These are phyloP conservation scores for Thyatira batis DNA, from an alignment of 2,888 invertebrate genomes.

Conservation along the genomic window DNA sequence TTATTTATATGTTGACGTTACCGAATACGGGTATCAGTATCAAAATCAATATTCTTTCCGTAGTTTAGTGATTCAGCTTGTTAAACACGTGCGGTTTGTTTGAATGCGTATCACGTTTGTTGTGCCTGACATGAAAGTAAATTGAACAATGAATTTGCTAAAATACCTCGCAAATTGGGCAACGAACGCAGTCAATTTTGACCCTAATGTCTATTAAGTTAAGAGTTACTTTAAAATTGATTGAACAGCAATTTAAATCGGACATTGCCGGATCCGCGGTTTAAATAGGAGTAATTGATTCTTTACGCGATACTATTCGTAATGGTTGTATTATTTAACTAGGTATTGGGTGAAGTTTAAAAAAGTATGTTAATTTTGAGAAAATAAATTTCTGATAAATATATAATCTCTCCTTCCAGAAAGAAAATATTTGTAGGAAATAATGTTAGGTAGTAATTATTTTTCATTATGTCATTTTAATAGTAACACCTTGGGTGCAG, in stretches of 20 bases:
- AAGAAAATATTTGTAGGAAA: too few relatives aligned
- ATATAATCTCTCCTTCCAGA: too few relatives aligned
- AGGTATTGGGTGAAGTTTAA: conserved; percentile 3
- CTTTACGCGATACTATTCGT: conserved; percentile 26
- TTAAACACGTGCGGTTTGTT: background rate
- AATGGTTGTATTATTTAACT: conserved; percentile 25
- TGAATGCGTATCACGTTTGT: background rate
- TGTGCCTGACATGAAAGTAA: conserved; percentile 2
- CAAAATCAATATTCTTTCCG: background rate
- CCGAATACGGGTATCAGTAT: background rate
- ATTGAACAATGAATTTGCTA: background rate
- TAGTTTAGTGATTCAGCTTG: background rate
- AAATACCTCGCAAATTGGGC: conserved; percentile 1
- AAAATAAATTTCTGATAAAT: background rate
- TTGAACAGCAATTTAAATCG: background rate
- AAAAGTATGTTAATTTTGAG: background rate
- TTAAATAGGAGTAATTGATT: conserved; percentile 27
- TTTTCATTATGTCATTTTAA: too few relatives aligned
- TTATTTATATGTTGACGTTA: too few relatives aligned
- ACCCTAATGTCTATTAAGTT: background rate
- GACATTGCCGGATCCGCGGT: conserved; percentile 15
- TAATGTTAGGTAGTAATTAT: too few relatives aligned
- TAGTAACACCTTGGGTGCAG: too few relatives aligned
- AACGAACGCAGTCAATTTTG: background rate
- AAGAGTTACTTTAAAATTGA: background rate